These are phyloP conservation scores for Dicentrarchus labrax DNA, from an alignment of 2,113 vertebrate genomes.

Conservation along the genomic window DNA sequence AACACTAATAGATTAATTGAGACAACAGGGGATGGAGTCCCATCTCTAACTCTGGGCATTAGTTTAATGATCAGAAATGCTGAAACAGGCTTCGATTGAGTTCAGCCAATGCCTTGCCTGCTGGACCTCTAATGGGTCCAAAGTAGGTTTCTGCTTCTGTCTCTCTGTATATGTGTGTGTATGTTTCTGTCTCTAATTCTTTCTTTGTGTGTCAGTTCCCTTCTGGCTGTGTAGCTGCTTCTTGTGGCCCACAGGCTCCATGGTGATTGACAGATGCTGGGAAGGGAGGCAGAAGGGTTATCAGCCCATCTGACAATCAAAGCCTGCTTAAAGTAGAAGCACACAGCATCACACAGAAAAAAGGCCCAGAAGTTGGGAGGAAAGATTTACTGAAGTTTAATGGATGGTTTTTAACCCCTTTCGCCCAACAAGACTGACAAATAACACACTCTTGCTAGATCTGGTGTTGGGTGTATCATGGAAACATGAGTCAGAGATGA, in stretches of 20 bases:
- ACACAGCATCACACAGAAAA: constrained; percentile 29
- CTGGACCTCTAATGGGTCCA: constrained; percentile 53
- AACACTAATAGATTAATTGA: constrained; percentile 74
- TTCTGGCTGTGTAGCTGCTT: constrained; percentile 44
- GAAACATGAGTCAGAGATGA: constrained; percentile 11
- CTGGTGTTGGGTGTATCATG: background rate
- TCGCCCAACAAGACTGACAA: background rate
- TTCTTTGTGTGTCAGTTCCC: constrained; percentile 42
- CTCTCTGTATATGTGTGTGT: constrained; percentile 17
- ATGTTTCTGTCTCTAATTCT: constrained; percentile 28
- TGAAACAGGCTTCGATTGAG: constrained; percentile 66
- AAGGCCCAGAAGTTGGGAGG: constrained; percentile 8
- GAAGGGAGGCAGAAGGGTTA: constrained; percentile 67
- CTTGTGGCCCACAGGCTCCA: constrained; percentile 39
- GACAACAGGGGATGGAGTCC: constrained; percentile 55
- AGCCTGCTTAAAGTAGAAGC: constrained; percentile 49
- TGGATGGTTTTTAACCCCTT: constrained; percentile 24
- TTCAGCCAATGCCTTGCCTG: constrained; percentile 41
- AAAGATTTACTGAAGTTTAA: constrained; percentile 25
- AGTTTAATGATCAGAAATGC: constrained; percentile 79
- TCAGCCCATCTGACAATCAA: constrained; percentile 79
- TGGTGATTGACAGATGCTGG: constrained; percentile 72
- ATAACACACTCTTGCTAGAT: background rate
- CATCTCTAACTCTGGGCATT: constrained; percentile 72
- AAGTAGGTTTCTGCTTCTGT: constrained; percentile 27